A percentile compares a stretch with the other conserved stretches of the same genome.
Evolutionary conservation across 2,888 invertebrate genomes (phyloP).

Genomic region (Conistra vaccinii): DNA sequence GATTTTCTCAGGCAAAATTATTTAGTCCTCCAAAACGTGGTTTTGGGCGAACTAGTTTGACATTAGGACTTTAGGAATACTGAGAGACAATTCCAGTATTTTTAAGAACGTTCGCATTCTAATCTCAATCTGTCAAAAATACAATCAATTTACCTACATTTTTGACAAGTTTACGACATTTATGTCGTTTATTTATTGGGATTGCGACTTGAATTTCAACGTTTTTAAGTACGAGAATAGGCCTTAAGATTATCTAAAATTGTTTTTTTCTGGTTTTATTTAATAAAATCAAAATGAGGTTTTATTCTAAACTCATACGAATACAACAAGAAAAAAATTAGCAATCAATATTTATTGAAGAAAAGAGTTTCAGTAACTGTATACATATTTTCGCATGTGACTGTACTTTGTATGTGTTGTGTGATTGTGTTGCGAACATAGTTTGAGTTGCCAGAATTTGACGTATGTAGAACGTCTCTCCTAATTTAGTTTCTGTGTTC

Average conservation of each 20-base stretch:
- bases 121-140: too few relatives aligned
- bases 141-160: too few relatives aligned
- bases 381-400: background rate
- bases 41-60: background rate
- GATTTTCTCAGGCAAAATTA: background rate
- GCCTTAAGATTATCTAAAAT: too few relatives aligned
- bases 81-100: too few relatives aligned
- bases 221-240: too few relatives aligned
- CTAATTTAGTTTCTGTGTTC: slow-evolving; percentile 41
- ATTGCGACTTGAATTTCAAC: too few relatives aligned
- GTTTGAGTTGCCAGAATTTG: slow-evolving; percentile 16
- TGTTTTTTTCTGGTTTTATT: background rate
- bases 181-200: too few relatives aligned
- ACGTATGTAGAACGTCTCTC: slow-evolving; percentile 2
- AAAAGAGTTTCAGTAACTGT: background rate
- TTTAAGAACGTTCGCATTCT: too few relatives aligned
- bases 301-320: background rate
- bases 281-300: background rate
- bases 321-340: background rate
- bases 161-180: too few relatives aligned
- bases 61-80: background rate
- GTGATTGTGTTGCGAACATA: background rate
- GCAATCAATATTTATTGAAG: background rate
- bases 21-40: background rate
- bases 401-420: slow-evolving; percentile 4